Evolutionary conservation across 1,140 invertebrate genomes (phyloP).

Genomic region (Drosophila tristis): DNA sequence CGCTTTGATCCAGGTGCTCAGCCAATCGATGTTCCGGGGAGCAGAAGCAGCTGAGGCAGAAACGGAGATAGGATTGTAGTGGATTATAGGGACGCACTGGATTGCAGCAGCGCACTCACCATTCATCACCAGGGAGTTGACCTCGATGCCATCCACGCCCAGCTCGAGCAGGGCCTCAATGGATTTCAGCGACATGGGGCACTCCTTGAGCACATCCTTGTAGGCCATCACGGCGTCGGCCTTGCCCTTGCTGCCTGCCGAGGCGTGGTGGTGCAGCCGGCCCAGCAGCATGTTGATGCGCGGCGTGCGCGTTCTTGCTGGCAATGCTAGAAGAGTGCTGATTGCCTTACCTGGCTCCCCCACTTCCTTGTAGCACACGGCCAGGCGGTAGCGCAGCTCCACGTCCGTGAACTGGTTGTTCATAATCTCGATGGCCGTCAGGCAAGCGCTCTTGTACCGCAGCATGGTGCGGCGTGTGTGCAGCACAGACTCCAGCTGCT

Average conservation of each 20-base stretch:
- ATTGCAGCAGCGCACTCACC: constrained; percentile 59
- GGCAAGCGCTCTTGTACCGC: constrained; percentile 55
- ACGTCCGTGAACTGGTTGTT: constrained; percentile 85
- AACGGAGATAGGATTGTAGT: not conserved
- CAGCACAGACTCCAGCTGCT: constrained; percentile 53
- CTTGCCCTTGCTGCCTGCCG: constrained; percentile 87
- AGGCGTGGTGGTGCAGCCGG: constrained; percentile 86
- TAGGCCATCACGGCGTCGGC: constrained; percentile 89
- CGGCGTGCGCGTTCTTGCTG: constrained; percentile 88
- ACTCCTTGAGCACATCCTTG: constrained; percentile 91
- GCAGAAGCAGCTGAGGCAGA: constrained; percentile 70
- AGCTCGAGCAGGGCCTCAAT: constrained; percentile 88
- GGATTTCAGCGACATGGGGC: constrained; percentile 90
- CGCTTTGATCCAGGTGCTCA: constrained; percentile 89
- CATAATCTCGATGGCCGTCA: constrained; percentile 62
- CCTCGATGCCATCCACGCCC: constrained; percentile 89
- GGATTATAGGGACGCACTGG: not conserved
- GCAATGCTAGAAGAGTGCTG: constrained; percentile 88
- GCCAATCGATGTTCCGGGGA: constrained; percentile 86
- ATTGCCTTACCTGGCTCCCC: constrained; percentile 88
- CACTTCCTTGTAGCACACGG: constrained; percentile 88
- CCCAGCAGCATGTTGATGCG: constrained; percentile 90
- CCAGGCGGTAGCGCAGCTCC: constrained; percentile 90
- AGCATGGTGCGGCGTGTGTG: constrained; percentile 57
- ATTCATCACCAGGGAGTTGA: constrained; percentile 88